Evolutionary conservation across 2,888 invertebrate species (phyloP).

Genomic region (Sialis lutaria): DNA sequence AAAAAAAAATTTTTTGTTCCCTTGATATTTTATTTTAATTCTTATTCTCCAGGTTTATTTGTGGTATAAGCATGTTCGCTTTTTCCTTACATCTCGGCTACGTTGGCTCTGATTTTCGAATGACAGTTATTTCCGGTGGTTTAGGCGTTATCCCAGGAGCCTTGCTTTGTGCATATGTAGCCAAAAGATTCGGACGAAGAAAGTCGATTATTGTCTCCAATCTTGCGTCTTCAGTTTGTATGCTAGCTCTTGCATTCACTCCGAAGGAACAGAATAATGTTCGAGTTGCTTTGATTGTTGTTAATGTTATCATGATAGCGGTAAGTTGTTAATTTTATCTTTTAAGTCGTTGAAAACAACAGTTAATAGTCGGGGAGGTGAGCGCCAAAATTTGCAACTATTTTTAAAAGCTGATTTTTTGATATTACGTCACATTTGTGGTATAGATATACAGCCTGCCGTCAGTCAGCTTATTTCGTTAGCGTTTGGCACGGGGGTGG

Average conservation of each 20-base stretch:
- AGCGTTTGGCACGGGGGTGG: no score
- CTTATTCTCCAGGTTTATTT: slow-evolving; percentile 29
- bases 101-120: slow-evolving; percentile 33
- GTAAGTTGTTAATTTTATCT: slow-evolving; percentile 24
- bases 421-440: no score
- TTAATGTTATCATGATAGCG: slow-evolving; percentile 46
- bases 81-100: slow-evolving; percentile 39
- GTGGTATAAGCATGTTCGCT: slow-evolving; percentile 37
- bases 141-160: slow-evolving; percentile 35
- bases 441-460: no score
- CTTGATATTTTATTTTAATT: background rate
- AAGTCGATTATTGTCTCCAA: slow-evolving; percentile 30
- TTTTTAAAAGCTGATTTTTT: no score
- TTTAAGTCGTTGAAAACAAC: no score
- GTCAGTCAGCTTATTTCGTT: no score
- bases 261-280: slow-evolving; percentile 28
- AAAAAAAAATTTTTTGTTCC: no score
- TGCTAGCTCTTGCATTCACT: slow-evolving; percentile 18
- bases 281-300: slow-evolving; percentile 33
- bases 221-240: slow-evolving; percentile 29
- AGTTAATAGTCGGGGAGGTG: no score
- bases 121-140: slow-evolving; percentile 34
- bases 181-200: slow-evolving; percentile 31
- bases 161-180: slow-evolving; percentile 30
- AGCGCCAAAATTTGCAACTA: no score